A percentile compares a stretch with the other conserved stretches of the same genome.
Evolutionary conservation across 2,113 vertebrate genomes (phyloP).

Genomic region (Rattus norvegicus): DNA sequence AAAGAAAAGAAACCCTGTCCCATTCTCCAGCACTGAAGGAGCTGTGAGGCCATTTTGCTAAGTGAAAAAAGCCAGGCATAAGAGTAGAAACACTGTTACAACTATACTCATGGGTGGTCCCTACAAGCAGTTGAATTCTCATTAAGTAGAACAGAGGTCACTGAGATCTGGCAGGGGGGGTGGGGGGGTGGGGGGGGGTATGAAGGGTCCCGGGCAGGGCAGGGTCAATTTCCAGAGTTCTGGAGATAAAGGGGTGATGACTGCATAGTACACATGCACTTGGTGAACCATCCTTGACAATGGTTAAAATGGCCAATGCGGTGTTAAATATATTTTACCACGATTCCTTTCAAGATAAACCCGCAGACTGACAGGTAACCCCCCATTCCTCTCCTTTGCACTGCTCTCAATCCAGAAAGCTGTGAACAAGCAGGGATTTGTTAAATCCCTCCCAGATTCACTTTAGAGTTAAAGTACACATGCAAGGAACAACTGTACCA

Average conservation of each 20-base stretch:
- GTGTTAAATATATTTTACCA: background rate
- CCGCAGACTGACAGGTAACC: background rate
- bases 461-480: background rate
- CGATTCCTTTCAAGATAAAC: background rate
- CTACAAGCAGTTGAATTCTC: background rate
- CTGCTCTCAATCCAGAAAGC: background rate
- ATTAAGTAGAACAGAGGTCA: background rate
- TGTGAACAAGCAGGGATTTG: background rate
- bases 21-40: background rate
- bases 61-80: conserved; percentile 19
- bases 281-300: background rate
- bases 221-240: background rate
- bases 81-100: background rate
- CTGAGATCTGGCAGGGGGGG: too few relatives aligned
- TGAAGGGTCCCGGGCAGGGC: background rate
- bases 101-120: background rate
- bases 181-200: too few relatives aligned
- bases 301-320: background rate
- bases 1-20: conserved; percentile 2
- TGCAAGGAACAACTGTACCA: background rate
- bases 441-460: background rate
- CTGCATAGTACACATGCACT: background rate
- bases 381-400: background rate
- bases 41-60: background rate
- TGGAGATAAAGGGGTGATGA: background rate